phyloP scores from a whole-genome alignment of 2,888 invertebrate species.

The Agriopis marginaria region DNA sequence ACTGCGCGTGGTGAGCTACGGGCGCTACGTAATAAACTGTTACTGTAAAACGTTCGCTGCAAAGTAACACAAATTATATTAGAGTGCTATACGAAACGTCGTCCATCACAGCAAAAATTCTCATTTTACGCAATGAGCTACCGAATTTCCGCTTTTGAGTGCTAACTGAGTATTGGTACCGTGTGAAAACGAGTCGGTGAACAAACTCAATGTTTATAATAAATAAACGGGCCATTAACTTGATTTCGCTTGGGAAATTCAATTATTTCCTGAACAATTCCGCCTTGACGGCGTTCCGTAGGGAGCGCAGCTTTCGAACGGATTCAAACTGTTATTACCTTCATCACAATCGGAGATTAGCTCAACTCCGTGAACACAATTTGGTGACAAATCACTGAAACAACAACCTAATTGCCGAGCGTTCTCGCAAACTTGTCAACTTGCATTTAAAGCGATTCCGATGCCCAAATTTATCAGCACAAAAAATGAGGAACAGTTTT shows the following conservation, averaged over 20 bases:
- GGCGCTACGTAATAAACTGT: slow-evolving; percentile 72
- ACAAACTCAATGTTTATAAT: slow-evolving; percentile 58
- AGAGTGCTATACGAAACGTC: slow-evolving; percentile 53
- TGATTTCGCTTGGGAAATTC: slow-evolving; percentile 60
- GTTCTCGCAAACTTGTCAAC: neutral
- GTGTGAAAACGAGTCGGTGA: slow-evolving; percentile 46
- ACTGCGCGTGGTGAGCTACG: slow-evolving; percentile 51
- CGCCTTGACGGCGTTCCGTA: slow-evolving; percentile 42
- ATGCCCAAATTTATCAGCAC: neutral
- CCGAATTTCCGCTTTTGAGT: slow-evolving; percentile 38
- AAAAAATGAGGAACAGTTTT: neutral
- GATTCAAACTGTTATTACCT: slow-evolving; percentile 47
- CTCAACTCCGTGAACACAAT: slow-evolving; percentile 31
- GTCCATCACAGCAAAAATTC: slow-evolving; percentile 41
- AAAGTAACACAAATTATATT: slow-evolving; percentile 64
- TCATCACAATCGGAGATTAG: slow-evolving; percentile 42
- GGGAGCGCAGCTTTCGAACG: slow-evolving; percentile 43
- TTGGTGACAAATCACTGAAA: slow-evolving; percentile 30
- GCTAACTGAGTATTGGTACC: slow-evolving; percentile 39
- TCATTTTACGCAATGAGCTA: slow-evolving; percentile 37
- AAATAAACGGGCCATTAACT: slow-evolving; percentile 62
- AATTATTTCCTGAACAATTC: slow-evolving; percentile 57
- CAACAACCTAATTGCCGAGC: slow-evolving; percentile 21
- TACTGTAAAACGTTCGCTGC: slow-evolving; percentile 67
- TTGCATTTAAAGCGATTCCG: neutral